Percentiles rank a stretch among this genome's conserved stretches.
phyloP scores from a whole-genome alignment of 1,140 invertebrate species.

The Philotrypesis tridentata region DNA sequence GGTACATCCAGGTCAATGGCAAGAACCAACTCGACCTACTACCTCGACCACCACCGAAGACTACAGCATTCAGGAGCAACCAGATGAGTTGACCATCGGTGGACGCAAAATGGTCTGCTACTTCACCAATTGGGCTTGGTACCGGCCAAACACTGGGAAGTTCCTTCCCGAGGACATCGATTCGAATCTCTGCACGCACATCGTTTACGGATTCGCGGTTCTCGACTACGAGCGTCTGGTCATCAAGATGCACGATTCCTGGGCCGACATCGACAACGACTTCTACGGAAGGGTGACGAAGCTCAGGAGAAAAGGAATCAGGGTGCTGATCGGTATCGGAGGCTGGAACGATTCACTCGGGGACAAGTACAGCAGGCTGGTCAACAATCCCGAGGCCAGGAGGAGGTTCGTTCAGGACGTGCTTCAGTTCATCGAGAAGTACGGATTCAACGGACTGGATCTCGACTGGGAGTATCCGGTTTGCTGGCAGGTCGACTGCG shows the following conservation, averaged over 20 bases:
- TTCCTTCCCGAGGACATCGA: slow-evolving; percentile 81
- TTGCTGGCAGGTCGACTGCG: slow-evolving; percentile 80
- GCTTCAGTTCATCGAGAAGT: slow-evolving; percentile 82
- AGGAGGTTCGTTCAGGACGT: slow-evolving; percentile 81
- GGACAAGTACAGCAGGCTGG: slow-evolving; percentile 86
- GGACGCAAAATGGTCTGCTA: slow-evolving; percentile 81
- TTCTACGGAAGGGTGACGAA: slow-evolving; percentile 80
- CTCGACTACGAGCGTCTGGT: slow-evolving; percentile 75
- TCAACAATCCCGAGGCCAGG: slow-evolving; percentile 81
- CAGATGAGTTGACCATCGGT: slow-evolving; percentile 20
- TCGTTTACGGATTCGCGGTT: slow-evolving; percentile 83
- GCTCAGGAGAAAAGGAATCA: slow-evolving; percentile 75
- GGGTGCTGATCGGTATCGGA: slow-evolving; percentile 65
- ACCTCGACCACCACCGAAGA: slow-evolving; percentile 6
- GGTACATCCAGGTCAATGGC: background rate
- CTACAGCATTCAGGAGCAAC: background rate
- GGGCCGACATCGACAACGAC: slow-evolving; percentile 81
- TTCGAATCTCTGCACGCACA: slow-evolving; percentile 81
- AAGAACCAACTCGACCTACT: background rate
- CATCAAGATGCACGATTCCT: slow-evolving; percentile 78
- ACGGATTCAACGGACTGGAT: slow-evolving; percentile 87
- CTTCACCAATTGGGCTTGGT: slow-evolving; percentile 85
- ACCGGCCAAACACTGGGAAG: slow-evolving; percentile 79
- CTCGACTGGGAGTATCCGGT: slow-evolving; percentile 83
- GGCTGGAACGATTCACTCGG: slow-evolving; percentile 78